Base-by-base conservation (phyloP, 2,113 vertebrate species). In the Alethe castanea region DNA sequence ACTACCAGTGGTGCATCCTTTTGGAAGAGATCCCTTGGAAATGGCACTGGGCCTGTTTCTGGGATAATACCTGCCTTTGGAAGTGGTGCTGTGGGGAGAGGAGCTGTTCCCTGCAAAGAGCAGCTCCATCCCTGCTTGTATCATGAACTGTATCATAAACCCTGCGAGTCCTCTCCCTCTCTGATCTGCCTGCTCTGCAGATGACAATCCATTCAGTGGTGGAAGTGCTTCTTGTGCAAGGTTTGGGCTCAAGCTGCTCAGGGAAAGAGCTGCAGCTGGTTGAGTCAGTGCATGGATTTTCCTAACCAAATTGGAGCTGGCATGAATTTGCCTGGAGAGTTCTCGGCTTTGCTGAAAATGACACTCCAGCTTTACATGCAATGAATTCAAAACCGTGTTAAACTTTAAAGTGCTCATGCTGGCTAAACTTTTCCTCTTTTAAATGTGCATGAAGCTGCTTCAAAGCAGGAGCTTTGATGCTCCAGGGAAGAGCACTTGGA, bases 21-120 rank as follows among this genome's bases (percentile, higher is more conserved):
- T 18, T 48, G n/a, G 47, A 8, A 7, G 0, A 20, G 19, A 8
- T 3, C 38, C 57, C 69, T 22, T 20, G 80, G 25, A 31, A 8
- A 8, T 38, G 57, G 5, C 2, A 0, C 59, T 52, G 9, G 29
- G 4, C 22, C 61, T 48, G 44, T 20, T 29, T 3, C 1, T 78
- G 36, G 52, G 16, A 1, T 12, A 3, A 5, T 1, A 4, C 2
- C 24, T 44, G 11, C 40, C 4, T 0, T 3, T n/a, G 1, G 17
- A 7, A 8, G 19, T 3, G 33, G 11, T 40, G 7, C 4, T 14
- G 8, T 29, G 35, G 42, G 60, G 33, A 44, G 25, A 70, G 53
- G 33, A 10, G 1, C 35, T 11, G 19, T 33, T 71, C 19, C 29
- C 24, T 11, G 35, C 74, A 26, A 14, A 4, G 59, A 33, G 25